These are phyloP conservation scores for Orthonevra nobilis DNA, from an alignment of 2,888 invertebrate species.

Conservation along the genomic window DNA sequence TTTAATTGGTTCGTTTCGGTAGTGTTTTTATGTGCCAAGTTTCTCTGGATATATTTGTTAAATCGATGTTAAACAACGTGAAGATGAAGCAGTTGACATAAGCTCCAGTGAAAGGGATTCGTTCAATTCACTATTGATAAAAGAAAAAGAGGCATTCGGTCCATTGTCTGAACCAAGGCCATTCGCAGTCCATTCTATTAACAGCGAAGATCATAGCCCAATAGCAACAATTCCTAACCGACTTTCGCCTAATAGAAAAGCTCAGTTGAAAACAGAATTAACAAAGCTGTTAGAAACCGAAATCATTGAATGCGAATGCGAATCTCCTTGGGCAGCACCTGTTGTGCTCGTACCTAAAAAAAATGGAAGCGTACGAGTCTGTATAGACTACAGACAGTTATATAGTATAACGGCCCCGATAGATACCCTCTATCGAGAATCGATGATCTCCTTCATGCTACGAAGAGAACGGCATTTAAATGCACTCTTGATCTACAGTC, in stretches of 20 bases:
- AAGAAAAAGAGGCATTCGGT: neutral
- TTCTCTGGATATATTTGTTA: too few relatives aligned
- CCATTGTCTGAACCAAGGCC: neutral
- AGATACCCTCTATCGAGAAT: slow-evolving; percentile 29
- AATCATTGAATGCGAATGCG: slow-evolving; percentile 56
- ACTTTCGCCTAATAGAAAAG: neutral
- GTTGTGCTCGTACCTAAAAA: slow-evolving; percentile 72
- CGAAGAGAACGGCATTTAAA: slow-evolving; percentile 15
- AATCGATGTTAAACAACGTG: neutral
- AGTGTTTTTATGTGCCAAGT: too few relatives aligned
- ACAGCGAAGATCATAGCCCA: too few relatives aligned
- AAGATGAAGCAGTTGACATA: slow-evolving; percentile 3
- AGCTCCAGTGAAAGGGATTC: neutral
- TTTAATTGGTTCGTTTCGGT: too few relatives aligned
- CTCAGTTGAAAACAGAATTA: neutral
- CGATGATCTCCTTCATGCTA: slow-evolving; percentile 74
- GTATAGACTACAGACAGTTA: slow-evolving; percentile 73
- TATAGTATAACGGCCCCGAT: too few relatives aligned
- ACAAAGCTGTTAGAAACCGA: slow-evolving; percentile 40
- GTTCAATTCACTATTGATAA: neutral
- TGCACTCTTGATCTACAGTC: slow-evolving; percentile 74
- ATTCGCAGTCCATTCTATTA: too few relatives aligned
- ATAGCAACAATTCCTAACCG: neutral
- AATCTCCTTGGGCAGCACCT: slow-evolving; percentile 39
- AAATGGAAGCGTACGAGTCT: slow-evolving; percentile 71